phyloP scores from a whole-genome alignment of 2,888 invertebrate genomes.

The Chaetogeoica ovagalla region DNA sequence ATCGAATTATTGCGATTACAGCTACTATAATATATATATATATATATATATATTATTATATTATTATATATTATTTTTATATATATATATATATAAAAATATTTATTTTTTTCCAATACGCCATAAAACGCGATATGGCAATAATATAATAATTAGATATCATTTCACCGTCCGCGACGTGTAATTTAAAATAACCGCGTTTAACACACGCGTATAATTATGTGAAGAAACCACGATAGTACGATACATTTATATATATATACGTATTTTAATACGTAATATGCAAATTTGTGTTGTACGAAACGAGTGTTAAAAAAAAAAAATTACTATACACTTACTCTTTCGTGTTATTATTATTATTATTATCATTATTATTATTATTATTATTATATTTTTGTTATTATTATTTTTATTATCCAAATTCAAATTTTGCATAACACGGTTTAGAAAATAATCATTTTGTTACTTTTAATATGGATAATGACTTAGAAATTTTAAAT shows the following conservation, averaged over 20 bases:
- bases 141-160: background rate
- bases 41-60: too few species aligned
- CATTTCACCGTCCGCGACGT: background rate
- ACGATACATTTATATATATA: background rate
- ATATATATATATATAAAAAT: too few species aligned
- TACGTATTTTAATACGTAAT: background rate
- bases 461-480: too few species aligned
- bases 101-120: background rate
- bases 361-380: too few species aligned
- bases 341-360: too few species aligned
- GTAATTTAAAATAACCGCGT: constrained; percentile 17
- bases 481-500: too few species aligned
- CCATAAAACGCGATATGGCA: constrained; percentile 6
- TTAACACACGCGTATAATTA: background rate
- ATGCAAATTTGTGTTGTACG: background rate
- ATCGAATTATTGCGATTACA: background rate
- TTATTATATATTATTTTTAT: too few species aligned
- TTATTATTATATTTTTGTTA: too few species aligned
- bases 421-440: too few species aligned
- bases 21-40: background rate
- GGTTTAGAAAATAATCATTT: too few species aligned
- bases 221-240: background rate
- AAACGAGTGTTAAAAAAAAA: too few species aligned
- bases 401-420: too few species aligned
- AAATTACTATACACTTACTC: background rate